A percentile compares a stretch with the other conserved stretches of the same genome.
Conservation (phyloP, 2,888 invertebrate species). For the Drosophila melanocephala region DNA sequence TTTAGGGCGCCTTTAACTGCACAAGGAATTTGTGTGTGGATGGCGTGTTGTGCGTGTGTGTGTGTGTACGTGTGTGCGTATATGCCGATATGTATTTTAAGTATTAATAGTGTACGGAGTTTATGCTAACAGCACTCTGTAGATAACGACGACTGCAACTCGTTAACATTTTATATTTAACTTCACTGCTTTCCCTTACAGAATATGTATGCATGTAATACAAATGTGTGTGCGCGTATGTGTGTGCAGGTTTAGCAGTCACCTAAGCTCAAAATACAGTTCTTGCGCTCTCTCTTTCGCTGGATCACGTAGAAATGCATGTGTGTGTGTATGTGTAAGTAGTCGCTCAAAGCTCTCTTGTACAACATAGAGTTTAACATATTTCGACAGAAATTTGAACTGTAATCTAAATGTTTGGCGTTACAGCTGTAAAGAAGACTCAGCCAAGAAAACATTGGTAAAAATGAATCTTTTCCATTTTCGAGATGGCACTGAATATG, state of each 20-base stretch:
- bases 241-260: constrained; percentile 1
- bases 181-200: not conserved
- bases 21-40: constrained; percentile 4
- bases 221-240: not conserved
- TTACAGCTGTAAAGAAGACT: not conserved
- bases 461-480: not conserved
- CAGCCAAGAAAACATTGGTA: not conserved
- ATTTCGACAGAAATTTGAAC: not conserved
- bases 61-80: not conserved
- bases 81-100: not conserved
- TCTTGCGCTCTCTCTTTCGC: not conserved
- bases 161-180: constrained; percentile 1
- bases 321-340: not conserved
- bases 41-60: not conserved
- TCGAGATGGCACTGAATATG: not conserved
- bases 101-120: not conserved
- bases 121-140: not conserved
- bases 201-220: not conserved
- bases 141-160: not conserved
- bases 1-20: constrained; percentile 23
- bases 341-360: not conserved
- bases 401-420: not conserved
- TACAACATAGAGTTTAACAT: not conserved
- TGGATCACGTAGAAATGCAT: not conserved
- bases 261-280: not conserved